Base-by-base conservation (phyloP, 2,888 invertebrate species). In the Maniola hyperantus region DNA sequence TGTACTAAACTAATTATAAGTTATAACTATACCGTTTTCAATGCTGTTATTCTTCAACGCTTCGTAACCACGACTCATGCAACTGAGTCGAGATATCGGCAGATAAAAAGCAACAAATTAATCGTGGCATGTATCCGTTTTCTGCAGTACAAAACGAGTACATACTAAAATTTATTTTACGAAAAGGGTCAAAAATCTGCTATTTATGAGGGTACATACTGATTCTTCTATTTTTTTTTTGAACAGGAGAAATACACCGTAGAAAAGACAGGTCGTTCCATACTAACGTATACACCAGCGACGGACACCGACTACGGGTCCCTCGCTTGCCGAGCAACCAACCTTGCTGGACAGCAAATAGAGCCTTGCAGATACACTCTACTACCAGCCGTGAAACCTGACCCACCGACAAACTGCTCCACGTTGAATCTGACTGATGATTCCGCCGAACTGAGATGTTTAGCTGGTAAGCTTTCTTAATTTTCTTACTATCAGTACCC, bases 391-490 rank as follows among this genome's bases (percentile, higher is more conserved):
- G 96, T 96, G 11, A 95, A 95, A 76, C 97, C 97, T 0, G 96
- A 97, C 75, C 94, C 96, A 0, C 95, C 96, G 0, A 94, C 93
- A 79, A 97, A 97, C 84, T 97, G 97, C 84, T 94, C 95, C 8
- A 92, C 96, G 33, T 90, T 94, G 67, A 97, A 97, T 84, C 94
- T 96, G 78, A 97, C 97, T n/a, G 95, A 96, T 64, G 95, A 95
- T 72, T 95, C 96, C 0, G 93, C 96, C 50, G 95, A 96, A 76
- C 94, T 97, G 7, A 94, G 95, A 76, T 97, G 97, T 82, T 77
- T 89, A 50, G 91, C 94, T 72, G 95, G 94, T 83, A 75, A 82
- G 68, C 55, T 34, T 1, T 2, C 33, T 34, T 0, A 15, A 8
- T 18, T 1, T 46, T 46, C 6, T 44, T 44, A 5, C n/a, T n/a